Base-by-base conservation (phyloP, 2,888 invertebrate genomes). In the Chrysolina haemoptera region DNA sequence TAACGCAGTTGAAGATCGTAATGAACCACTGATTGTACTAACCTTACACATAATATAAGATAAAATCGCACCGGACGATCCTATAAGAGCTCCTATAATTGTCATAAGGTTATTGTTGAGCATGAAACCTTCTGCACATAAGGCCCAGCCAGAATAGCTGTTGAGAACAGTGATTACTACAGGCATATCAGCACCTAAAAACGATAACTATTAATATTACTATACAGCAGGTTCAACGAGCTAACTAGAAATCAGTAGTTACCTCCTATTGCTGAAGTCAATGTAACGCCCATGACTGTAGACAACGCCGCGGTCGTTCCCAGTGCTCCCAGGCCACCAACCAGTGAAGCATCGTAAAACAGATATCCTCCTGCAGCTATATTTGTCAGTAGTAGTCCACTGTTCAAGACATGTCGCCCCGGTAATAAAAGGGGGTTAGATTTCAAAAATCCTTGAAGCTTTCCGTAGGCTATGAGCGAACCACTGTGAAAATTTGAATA, bases 21-120 rank as follows among this genome's bases (percentile, higher is more conserved):
- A n/a, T n/a, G n/a, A n/a, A n/a, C n/a, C n/a, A n/a, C n/a, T 55
- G n/a, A 55, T 20, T 46, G 8, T 46, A 66, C 69, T 66, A 68
- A 94, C 95, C 90, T 95, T 95, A 91, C 96, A 97, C 97, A 97
- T 97, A 85, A 97, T 97, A 89, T 97, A 96, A 0, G 96, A 96
- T 8, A 97, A 91, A 88, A 97, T 97, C 76, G 96, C 97, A 83
- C 97, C 97, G 73, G 96, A 96, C 74, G 95, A 95, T 65, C 97
- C 96, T 87, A 97, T 97, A 78, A 97, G 89, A 10, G 97, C 96
- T 41, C 97, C 96, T 43, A 97, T 96, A 82, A 96, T 93, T 18
- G 97, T 97, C 95, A 97, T 96, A 75, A 97, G 89, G 80, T 95
- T 95, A 89, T 97, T 97, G 89, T 97, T 95, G 77, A 97, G 89